Conservation (phyloP, 2,888 invertebrate species). For the Pedicia rivosa region DNA sequence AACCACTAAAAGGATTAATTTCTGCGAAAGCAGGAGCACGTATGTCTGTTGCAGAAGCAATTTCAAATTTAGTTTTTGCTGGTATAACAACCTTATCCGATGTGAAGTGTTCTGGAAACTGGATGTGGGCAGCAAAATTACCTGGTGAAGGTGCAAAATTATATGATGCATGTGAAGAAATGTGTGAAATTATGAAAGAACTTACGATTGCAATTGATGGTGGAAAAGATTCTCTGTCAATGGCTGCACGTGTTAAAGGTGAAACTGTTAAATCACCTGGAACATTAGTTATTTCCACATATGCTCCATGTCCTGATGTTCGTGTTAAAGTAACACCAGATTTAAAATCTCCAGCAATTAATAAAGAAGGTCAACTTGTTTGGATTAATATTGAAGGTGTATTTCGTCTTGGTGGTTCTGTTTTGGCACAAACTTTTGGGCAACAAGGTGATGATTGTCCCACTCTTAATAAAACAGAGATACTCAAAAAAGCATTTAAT, state of each 20-base stretch:
- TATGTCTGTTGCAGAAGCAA: conserved; percentile 85
- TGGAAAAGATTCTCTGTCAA: conserved; percentile 93
- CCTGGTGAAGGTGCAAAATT: conserved; percentile 83
- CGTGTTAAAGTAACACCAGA: conserved; percentile 79
- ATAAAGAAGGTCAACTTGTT: conserved; percentile 47
- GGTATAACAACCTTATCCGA: conserved; percentile 54
- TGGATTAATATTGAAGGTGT: conserved; percentile 66
- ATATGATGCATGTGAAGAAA: conserved; percentile 72
- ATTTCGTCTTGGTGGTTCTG: conserved; percentile 76
- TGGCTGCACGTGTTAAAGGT: conserved; percentile 75
- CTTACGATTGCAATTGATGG: conserved; percentile 86
- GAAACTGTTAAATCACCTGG: conserved; percentile 64
- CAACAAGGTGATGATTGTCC: conserved; percentile 70
- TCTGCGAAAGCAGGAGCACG: conserved; percentile 76
- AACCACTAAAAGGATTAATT: conserved; percentile 85
- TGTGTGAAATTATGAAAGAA: conserved; percentile 68
- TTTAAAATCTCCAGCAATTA: conserved; percentile 48
- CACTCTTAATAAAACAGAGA: conserved; percentile 55
- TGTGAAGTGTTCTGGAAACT: conserved; percentile 97
- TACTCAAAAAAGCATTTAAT: conserved; percentile 60
- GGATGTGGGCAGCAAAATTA: conserved; percentile 99
- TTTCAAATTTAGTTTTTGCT: conserved; percentile 78
- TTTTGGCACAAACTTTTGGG: conserved; percentile 77
- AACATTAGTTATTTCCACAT: conserved; percentile 88
- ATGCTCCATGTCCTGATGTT: conserved; percentile 89